A percentile compares a stretch with the other conserved stretches of the same genome.
These are phyloP conservation scores for Microcebus jonahi DNA, from an alignment of 2,113 vertebrate genomes.

Conservation along the genomic window DNA sequence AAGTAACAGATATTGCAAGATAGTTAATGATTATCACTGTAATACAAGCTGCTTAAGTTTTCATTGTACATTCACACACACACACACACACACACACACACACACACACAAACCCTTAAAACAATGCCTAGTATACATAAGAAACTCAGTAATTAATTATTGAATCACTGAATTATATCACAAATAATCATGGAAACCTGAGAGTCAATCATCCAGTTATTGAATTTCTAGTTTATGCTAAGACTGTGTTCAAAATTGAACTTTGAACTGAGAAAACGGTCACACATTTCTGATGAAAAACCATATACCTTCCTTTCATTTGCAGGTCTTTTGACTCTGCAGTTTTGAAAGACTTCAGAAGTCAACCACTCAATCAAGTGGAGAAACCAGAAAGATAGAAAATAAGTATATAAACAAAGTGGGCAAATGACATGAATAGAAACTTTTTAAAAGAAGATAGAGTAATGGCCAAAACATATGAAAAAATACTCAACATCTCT, in stretches of 20 bases:
- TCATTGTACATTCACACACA: background rate
- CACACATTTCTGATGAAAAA: background rate
- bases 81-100: too few species aligned
- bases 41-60: background rate
- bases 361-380: background rate
- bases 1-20: background rate
- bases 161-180: background rate
- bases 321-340: background rate
- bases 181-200: background rate
- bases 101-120: background rate
- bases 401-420: background rate
- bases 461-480: too few species aligned
- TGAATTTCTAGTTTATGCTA: background rate
- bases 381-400: background rate
- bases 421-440: too few species aligned
- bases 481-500: too few species aligned
- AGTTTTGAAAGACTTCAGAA: conserved; percentile 22
- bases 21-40: background rate
- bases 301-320: background rate
- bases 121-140: background rate
- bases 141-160: background rate
- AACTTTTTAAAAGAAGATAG: too few species aligned
- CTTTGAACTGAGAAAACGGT: background rate
- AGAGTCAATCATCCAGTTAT: background rate
- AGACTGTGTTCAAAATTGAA: background rate